Evolutionary conservation across 1,140 invertebrate species (phyloP), one percentile per base, ranked within the genome.

Genomic region (Drosophila ohnishii): DNA sequence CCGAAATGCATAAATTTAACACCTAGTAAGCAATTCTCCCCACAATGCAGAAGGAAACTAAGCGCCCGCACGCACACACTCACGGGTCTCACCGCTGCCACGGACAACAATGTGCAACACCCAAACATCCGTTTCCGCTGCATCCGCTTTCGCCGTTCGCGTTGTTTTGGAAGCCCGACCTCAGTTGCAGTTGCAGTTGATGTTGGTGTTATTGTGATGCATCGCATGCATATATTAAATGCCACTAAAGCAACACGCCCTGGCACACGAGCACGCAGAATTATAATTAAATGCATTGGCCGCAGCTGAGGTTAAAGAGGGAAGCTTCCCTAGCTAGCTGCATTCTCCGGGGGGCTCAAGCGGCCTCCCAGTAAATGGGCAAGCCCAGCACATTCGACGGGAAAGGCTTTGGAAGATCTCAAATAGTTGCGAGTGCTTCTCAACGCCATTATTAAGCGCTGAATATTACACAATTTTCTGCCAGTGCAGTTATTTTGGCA

Each of bases 1-100:
- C 80, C 83, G 84, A 87, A 87, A 87, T 88, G 84, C 84, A 87
- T 87, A 88, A 88, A 87, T 87, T 87, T 87, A 87, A 88, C 84
- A 87, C 84, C 84, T 87, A 88, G 67, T 88, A 80, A 88, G 84
- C 80, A 88, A 83, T 80, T 79, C 73, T 35, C 1, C 13, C 44
- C 69, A 50, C 51, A 59, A 84, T 62, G 74, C 40, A 58, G 63
- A 55, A 47, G 63, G 64, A 77, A 87, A 80, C 84, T 84, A 78
- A 78, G 47, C 65, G 47, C 40, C 62, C 55, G 61, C 60, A 66
- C 73, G 32, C 51, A 76, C 30, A 57, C 56, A 81, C 59, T 61
- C 53, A 67, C 64, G 40, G 40, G 40, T 45, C 40, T 35, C 42
- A 35, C 61, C 61, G 59, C 44, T 34, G 59, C 63, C 34, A 63